Evolutionary conservation across 2,888 invertebrate genomes (phyloP).

Genomic region (Rhimphoctona megacephalus): DNA sequence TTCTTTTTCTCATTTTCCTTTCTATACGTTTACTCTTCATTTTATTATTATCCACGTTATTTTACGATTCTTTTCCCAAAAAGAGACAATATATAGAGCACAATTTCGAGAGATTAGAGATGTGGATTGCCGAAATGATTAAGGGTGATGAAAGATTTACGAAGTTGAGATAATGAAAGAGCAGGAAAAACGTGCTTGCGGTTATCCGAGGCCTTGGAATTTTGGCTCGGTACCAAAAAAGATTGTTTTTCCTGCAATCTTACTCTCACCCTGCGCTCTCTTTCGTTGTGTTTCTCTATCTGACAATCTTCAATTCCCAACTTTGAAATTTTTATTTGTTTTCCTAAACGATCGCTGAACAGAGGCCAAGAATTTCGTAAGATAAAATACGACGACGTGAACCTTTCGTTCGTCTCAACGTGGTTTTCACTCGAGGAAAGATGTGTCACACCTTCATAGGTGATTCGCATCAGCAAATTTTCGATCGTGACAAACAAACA

Average conservation of each 20-base stretch:
- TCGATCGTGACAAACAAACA: slow-evolving; percentile 40
- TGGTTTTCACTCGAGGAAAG: too few species aligned
- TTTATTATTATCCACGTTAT: neutral
- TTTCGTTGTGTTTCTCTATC: neutral
- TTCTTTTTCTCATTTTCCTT: neutral
- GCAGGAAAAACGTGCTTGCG: slow-evolving; percentile 20
- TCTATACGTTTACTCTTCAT: neutral
- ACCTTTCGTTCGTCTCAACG: neutral
- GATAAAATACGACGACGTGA: neutral
- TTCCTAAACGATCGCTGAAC: neutral
- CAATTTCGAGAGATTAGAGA: neutral
- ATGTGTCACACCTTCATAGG: slow-evolving; percentile 8
- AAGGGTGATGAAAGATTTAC: neutral
- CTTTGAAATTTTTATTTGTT: slow-evolving; percentile 1
- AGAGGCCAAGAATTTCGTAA: slow-evolving; percentile 33
- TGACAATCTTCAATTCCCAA: neutral
- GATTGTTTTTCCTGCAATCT: slow-evolving; percentile 19
- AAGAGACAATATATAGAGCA: neutral
- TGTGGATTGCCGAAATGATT: neutral
- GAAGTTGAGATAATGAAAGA: neutral
- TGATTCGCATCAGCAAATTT: slow-evolving; percentile 28
- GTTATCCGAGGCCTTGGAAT: slow-evolving; percentile 9
- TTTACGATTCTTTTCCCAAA: neutral
- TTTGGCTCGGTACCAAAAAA: slow-evolving; percentile 57
- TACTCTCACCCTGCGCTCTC: neutral